Percentiles rank a stretch among this genome's conserved stretches.
phyloP scores from a whole-genome alignment of 2,797 vertebrate genomes.

The Alauda arvensis region DNA sequence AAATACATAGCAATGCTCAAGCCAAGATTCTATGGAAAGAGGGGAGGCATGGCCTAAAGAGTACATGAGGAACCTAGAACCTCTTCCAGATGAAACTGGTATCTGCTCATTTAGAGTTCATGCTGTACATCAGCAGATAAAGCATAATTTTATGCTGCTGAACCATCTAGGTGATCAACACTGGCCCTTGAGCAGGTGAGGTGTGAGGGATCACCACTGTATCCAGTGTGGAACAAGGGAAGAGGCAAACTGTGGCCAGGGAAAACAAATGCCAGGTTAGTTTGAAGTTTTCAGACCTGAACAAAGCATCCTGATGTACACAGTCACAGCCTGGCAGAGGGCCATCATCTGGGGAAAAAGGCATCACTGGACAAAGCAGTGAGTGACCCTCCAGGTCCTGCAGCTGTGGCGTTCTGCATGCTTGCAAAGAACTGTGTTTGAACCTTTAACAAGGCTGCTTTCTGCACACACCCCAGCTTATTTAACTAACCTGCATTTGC shows the following conservation, averaged over 20 bases:
- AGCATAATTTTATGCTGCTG: slow-evolving; percentile 33
- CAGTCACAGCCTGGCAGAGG: neutral
- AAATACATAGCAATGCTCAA: neutral
- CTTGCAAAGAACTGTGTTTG: too few species aligned
- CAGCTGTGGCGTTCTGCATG: too few species aligned
- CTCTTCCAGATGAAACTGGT: slow-evolving; percentile 24
- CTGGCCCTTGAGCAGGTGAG: neutral
- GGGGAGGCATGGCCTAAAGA: neutral
- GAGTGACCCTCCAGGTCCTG: neutral
- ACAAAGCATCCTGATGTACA: neutral
- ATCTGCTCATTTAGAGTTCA: slow-evolving; percentile 44
- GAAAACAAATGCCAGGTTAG: neutral
- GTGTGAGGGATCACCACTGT: neutral
- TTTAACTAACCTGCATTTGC: neutral
- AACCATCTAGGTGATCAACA: neutral
- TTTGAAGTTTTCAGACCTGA: neutral
- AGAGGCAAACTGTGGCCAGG: neutral
- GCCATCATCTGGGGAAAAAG: neutral
- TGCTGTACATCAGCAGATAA: slow-evolving; percentile 50
- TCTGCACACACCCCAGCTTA: neutral
- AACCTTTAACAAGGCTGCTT: neutral
- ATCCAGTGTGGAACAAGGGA: neutral
- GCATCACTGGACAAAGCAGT: neutral
- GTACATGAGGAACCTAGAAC: neutral
- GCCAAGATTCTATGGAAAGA: neutral